Percentiles rank a stretch among this genome's conserved stretches.
These are phyloP conservation scores for Brachyptera risi DNA, from an alignment of 2,888 invertebrate genomes.

Conservation along the genomic window DNA sequence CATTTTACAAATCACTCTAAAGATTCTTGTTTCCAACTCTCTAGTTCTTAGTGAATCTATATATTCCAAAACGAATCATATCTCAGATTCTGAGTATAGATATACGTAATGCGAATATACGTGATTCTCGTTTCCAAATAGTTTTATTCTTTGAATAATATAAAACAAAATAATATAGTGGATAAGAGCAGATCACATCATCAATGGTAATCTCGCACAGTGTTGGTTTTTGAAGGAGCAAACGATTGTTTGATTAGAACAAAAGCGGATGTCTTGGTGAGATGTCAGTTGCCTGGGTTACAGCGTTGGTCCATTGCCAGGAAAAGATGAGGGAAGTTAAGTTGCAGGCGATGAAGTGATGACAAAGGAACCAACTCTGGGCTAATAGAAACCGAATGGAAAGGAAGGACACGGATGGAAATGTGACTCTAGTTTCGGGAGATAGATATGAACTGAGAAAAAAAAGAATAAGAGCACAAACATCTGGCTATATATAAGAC, in stretches of 20 bases:
- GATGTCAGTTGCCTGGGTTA: slow-evolving; percentile 15
- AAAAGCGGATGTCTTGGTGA: slow-evolving; percentile 12
- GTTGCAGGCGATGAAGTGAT: not conserved
- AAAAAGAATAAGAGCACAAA: slow-evolving; percentile 12
- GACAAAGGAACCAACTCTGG: slow-evolving; percentile 11
- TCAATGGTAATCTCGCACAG: slow-evolving; percentile 6
- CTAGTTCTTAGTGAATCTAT: slow-evolving; percentile 6
- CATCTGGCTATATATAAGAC: not conserved
- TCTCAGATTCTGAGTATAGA: too few relatives aligned
- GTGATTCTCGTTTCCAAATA: too few relatives aligned
- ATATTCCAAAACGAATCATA: slow-evolving; percentile 12
- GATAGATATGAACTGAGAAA: slow-evolving; percentile 11
- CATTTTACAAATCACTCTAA: too few relatives aligned
- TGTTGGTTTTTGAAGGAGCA: slow-evolving; percentile 19
- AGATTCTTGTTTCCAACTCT: slow-evolving; percentile 13
- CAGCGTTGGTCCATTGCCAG: slow-evolving; percentile 15
- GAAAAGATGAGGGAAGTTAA: not conserved
- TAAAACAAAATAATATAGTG: not conserved
- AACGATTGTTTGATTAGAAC: slow-evolving; percentile 16
- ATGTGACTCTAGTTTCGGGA: slow-evolving; percentile 7
- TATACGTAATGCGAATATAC: too few relatives aligned
- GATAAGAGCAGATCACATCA: not conserved
- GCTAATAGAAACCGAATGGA: not conserved
- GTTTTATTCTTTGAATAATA: slow-evolving; percentile 2
- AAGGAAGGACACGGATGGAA: not conserved